Evolutionary conservation across 2,888 invertebrate genomes (phyloP), one percentile per base, ranked within the genome.

Genomic region (Taenaris catops): DNA sequence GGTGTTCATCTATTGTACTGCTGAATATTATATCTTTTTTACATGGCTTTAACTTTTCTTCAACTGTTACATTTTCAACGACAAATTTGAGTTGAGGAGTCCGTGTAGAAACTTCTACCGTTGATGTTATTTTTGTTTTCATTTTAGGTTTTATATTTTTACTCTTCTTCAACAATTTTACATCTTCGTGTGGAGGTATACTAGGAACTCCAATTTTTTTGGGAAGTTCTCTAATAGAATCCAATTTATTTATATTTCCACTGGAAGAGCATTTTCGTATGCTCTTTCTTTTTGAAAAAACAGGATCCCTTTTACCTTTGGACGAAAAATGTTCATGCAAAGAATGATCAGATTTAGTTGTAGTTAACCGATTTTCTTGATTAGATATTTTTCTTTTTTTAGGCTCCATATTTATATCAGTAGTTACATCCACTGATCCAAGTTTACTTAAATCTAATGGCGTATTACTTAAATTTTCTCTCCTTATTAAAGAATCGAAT

Each of bases 61-160:
- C 91, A 7, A 92, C 89, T 11, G 81, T 81, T 3, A 90, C 70
- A 53, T 90, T 84, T 55, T 89, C 89, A 17, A 91, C 71, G 32
- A 83, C 70, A 44, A 88, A 88, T 63, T 89, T 90, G 12, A 90
- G 61, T 4, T 80, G 78, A 46, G 73, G 80, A 38, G 60, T 69
- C 14, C 80, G 67, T 25, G 83, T 61, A 28, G 83, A 79, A 23
- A 90, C 60, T 53, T 89, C 88, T 3, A 90, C 88, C 0, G 86
- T 75, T 5, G 86, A 67, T 4, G 89, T 89, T 9, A 90, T 89
- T 62, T 88, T 86, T 5, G 83, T 68, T 72, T 87, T 90, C 24
- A 79, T 56, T 63, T 80, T 81, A 6, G 63, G 58, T 54, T 71
- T 49, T n/a, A 11, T 8, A 18, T 28, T 37, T 65, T 20, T 44